Evolutionary conservation across 2,797 vertebrate species (phyloP), one percentile per base, ranked within the genome.

Genomic region (Clarias pachynema): DNA sequence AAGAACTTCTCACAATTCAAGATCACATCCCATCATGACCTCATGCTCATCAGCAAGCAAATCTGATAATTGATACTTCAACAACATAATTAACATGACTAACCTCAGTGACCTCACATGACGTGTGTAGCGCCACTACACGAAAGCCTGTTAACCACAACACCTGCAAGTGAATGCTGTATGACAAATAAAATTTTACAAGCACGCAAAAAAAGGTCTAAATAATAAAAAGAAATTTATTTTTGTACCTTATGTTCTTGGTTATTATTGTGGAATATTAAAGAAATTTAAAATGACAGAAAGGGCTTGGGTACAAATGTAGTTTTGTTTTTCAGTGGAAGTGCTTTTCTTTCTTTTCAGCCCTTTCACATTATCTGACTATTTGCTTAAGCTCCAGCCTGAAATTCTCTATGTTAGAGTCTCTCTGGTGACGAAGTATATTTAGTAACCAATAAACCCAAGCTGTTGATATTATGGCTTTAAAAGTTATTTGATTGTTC

Each of bases 171-270:
- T 22, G 20, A 80, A 66, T 20, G 5, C 34, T 87, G 78, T 86
- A 83, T 44, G 59, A 87, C 62, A 73, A 89, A 87, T 84, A 88
- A 89, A 88, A 83, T 20, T 82, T 80, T 66, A 77, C 87, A 86
- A 89, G 78, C 84, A 88, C 86, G 60, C 79, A 77, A 85, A 57
- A 84, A 49, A 66, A 77, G 49, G 65, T 78, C 74, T 49, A 26
- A 59, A 85, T 74, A 90, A 90, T 90, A 90, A 89, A 90, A 78
- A 89, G 59, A 88, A 56, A 24, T 87, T 88, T 89, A 89, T 89
- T 90, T 90, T 89, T 86, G 77, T 87, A 90, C 84, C 66, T 72
- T 29, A n/a, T 49, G 87, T 84, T 79, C 68, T 77, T 75, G 65
- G 83, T 90, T 86, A 82, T 88, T 74, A 77, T 90, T 90, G 44